A percentile compares a stretch with the other conserved stretches of the same genome.
Evolutionary conservation across 2,888 invertebrate species (phyloP).

Genomic region (Pandemis cinnamomeana): DNA sequence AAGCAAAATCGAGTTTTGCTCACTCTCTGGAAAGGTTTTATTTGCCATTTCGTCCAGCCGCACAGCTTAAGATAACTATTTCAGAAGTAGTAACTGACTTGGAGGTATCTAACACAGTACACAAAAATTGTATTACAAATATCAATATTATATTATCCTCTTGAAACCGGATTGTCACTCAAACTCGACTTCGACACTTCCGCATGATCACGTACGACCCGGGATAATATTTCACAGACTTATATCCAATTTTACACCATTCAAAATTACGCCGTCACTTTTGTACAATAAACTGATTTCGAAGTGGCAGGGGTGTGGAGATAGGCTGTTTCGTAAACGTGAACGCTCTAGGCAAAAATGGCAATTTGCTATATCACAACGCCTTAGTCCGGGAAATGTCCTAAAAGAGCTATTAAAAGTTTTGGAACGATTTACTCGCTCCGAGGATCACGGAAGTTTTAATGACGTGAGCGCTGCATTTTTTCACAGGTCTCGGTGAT

Average conservation of each 20-base stretch:
- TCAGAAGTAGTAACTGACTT: too few relatives aligned
- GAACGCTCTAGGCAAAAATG: conserved; percentile 28
- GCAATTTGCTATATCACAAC: conserved; percentile 43
- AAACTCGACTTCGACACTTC: background rate
- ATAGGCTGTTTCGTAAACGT: background rate
- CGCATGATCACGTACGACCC: background rate
- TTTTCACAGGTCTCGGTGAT: conserved; percentile 24
- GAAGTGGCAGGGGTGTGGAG: background rate
- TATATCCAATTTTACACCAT: background rate
- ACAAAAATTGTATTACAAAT: background rate
- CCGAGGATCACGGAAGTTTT: conserved; percentile 60
- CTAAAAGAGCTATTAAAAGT: conserved; percentile 63
- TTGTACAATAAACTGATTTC: background rate
- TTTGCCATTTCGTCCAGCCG: too few relatives aligned
- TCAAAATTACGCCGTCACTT: background rate
- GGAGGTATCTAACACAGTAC: too few relatives aligned
- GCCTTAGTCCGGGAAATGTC: conserved; percentile 43
- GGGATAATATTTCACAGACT: background rate
- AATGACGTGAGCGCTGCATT: conserved; percentile 56
- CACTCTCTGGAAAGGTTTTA: too few relatives aligned
- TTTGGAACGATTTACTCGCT: conserved; percentile 63
- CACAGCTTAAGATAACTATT: background rate
- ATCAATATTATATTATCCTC: background rate
- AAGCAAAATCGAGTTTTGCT: too few relatives aligned
- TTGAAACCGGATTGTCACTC: conserved; percentile 1